Conservation (phyloP, 2,113 vertebrate genomes). For the Uropsilus gracilis region DNA sequence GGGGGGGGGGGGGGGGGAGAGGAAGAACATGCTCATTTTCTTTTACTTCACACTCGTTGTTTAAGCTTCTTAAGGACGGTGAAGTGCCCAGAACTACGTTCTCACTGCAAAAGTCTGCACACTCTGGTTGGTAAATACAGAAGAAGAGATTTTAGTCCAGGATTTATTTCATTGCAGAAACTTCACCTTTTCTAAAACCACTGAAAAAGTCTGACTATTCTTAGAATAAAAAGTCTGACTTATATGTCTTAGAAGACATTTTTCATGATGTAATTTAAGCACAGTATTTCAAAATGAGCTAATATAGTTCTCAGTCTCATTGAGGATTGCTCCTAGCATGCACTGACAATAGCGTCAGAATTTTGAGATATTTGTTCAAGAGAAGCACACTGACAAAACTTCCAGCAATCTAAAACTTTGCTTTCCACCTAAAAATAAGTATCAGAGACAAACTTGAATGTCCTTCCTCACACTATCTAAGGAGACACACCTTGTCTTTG, state of each 20-base stretch:
- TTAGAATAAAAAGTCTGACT: constrained; percentile 44
- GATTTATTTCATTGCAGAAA: background rate
- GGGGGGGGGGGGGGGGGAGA: background rate
- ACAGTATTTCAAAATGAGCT: background rate
- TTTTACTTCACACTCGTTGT: background rate
- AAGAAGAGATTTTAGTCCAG: constrained; percentile 41
- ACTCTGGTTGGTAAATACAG: background rate
- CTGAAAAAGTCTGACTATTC: constrained; percentile 23
- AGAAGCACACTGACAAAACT: background rate
- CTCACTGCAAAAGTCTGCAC: background rate
- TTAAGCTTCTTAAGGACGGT: background rate
- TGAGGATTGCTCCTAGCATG: background rate
- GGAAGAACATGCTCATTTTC: too few relatives aligned
- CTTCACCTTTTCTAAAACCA: constrained; percentile 38
- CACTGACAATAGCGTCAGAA: background rate
- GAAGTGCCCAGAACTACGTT: background rate
- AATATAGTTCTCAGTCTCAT: background rate
- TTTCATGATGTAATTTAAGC: constrained; percentile 18
- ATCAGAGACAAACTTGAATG: background rate
- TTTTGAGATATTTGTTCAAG: background rate
- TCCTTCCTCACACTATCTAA: background rate
- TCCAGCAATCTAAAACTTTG: background rate
- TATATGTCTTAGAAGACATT: constrained; percentile 41
- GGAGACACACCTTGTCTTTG: background rate
- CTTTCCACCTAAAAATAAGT: constrained; percentile 1